Conservation (phyloP, 2,797 vertebrate genomes). For the Caiman crocodilus region DNA sequence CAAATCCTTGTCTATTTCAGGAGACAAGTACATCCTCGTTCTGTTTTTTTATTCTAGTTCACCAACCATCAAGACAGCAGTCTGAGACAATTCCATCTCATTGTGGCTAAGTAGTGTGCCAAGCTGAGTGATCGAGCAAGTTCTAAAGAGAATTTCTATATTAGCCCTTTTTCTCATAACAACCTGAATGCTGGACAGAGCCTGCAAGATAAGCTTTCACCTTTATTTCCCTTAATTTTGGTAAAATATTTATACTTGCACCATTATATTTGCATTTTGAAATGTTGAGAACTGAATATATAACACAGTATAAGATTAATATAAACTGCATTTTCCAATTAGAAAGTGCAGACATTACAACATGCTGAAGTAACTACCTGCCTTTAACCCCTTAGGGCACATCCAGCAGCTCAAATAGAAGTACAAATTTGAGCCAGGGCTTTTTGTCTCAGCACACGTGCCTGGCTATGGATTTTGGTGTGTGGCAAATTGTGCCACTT, state of each 20-base stretch:
- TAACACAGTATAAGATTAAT: not conserved
- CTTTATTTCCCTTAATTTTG: not conserved
- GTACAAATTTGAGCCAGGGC: too few relatives aligned
- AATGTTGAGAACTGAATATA: not conserved
- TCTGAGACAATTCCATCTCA: not conserved
- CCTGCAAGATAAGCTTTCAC: not conserved
- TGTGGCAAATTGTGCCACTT: too few relatives aligned
- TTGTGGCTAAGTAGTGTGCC: not conserved
- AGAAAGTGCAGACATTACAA: not conserved
- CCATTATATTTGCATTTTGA: too few relatives aligned
- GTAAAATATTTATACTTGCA: too few relatives aligned
- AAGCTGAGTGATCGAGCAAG: not conserved
- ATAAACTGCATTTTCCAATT: not conserved
- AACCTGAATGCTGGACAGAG: not conserved
- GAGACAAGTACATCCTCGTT: not conserved
- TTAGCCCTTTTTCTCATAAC: not conserved
- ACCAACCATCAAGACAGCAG: not conserved
- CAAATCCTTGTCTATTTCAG: not conserved
- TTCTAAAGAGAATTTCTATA: not conserved
- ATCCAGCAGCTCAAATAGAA: too few relatives aligned
- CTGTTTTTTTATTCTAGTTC: not conserved
- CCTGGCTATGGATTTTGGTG: too few relatives aligned
- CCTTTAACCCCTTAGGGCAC: not conserved
- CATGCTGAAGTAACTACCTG: not conserved
- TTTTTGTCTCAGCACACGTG: too few relatives aligned